Conservation (phyloP, 2,797 vertebrate genomes). For the Lagorchestes hirsutus region DNA sequence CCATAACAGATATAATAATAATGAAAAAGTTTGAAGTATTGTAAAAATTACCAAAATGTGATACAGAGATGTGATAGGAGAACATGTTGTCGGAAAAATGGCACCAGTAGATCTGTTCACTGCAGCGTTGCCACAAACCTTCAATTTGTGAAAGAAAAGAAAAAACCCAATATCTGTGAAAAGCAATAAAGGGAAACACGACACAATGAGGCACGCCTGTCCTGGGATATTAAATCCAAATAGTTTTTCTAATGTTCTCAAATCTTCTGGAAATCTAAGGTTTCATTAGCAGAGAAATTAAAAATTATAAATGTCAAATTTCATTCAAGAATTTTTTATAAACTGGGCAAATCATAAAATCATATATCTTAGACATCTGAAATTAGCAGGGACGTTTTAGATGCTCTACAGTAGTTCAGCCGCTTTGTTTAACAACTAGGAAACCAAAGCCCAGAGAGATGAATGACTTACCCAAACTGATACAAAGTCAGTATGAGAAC, state of each 20-base stretch:
- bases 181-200: neutral
- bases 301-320: neutral
- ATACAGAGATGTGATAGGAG: neutral
- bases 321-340: neutral
- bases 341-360: neutral
- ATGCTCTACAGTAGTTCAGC: neutral
- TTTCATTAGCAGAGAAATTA: conserved; percentile 9
- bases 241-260: neutral
- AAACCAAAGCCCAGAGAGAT: neutral
- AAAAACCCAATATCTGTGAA: neutral
- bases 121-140: neutral
- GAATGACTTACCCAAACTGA: neutral
- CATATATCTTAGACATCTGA: neutral
- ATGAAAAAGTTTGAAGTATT: neutral
- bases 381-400: neutral
- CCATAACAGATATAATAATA: neutral
- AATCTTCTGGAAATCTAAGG: neutral
- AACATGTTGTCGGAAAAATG: neutral
- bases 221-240: neutral
- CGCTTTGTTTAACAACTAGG: neutral
- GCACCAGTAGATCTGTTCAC: neutral
- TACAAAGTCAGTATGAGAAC: neutral
- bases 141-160: neutral
- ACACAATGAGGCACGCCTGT: neutral
- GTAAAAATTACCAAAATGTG: neutral